These are phyloP conservation scores for Popillia japonica DNA, from an alignment of 1,140 invertebrate genomes.

Conservation along the genomic window DNA sequence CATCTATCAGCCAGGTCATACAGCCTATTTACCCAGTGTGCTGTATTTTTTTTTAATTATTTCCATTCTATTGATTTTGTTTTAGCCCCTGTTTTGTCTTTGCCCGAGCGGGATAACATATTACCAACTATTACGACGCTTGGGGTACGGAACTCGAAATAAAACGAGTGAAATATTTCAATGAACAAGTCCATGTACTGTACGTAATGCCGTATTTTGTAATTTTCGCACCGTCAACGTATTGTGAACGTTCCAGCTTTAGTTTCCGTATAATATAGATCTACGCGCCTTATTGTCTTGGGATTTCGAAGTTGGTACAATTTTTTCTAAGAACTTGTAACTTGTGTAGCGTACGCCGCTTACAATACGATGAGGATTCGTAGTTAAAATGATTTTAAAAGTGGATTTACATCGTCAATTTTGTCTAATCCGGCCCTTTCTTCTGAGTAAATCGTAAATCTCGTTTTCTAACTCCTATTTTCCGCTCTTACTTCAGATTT, in stretches of 20 bases:
- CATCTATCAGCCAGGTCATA: slow-evolving; percentile 43
- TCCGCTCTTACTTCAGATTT: neutral
- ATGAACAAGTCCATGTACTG: neutral
- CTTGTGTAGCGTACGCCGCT: too few relatives aligned
- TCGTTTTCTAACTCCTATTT: neutral
- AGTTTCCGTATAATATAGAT: too few relatives aligned
- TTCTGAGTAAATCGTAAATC: too few relatives aligned
- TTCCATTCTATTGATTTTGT: slow-evolving; percentile 11
- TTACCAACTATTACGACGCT: neutral
- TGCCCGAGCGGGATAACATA: neutral
- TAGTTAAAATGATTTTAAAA: too few relatives aligned
- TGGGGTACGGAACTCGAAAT: neutral
- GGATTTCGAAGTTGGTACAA: too few relatives aligned
- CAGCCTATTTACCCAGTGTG: neutral
- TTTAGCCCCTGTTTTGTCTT: neutral
- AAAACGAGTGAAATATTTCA: neutral
- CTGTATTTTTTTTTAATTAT: slow-evolving; percentile 3
- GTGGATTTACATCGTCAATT: too few relatives aligned
- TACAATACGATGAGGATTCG: too few relatives aligned
- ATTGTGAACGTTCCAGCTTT: too few relatives aligned
- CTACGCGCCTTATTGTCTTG: too few relatives aligned
- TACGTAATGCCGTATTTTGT: neutral
- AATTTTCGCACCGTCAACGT: neutral
- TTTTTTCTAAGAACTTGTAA: too few relatives aligned
- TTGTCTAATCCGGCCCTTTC: too few relatives aligned